These are phyloP conservation scores for Florisuga fusca DNA, from an alignment of 2,797 vertebrate genomes.

Conservation along the genomic window DNA sequence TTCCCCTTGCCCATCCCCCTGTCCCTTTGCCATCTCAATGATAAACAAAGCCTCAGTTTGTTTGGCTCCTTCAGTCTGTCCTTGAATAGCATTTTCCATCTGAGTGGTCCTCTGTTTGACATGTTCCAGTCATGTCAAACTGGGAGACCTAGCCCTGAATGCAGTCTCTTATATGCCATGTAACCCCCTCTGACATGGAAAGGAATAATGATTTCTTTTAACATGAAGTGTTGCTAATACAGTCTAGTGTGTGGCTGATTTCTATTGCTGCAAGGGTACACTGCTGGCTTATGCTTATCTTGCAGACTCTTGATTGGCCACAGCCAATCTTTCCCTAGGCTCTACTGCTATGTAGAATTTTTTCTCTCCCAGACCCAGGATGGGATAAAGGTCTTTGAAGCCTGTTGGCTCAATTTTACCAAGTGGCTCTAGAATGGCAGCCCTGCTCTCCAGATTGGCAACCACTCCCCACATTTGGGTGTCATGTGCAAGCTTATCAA, in stretches of 20 bases:
- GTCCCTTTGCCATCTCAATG: neutral
- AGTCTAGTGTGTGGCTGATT: neutral
- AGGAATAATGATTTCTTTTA: neutral
- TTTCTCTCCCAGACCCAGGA: neutral
- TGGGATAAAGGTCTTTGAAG: neutral
- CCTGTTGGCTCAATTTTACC: neutral
- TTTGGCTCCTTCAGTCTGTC: neutral
- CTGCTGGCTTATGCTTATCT: neutral
- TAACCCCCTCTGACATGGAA: neutral
- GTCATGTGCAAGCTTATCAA: neutral
- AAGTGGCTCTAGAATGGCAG: neutral
- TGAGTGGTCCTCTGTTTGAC: neutral
- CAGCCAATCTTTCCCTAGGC: neutral
- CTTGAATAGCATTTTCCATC: neutral
- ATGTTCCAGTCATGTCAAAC: neutral
- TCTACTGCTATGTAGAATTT: neutral
- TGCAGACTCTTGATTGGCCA: neutral
- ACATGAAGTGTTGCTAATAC: neutral
- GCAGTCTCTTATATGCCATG: rapidly evolving
- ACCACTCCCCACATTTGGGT: neutral
- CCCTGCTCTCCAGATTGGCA: neutral
- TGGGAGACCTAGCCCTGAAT: neutral
- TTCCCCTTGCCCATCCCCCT: neutral
- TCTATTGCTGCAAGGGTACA: neutral
- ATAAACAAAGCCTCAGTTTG: neutral